A percentile compares a stretch with the other conserved stretches of the same genome.
Conservation (phyloP, 2,797 vertebrate genomes). For the Euthynnus affinis region DNA sequence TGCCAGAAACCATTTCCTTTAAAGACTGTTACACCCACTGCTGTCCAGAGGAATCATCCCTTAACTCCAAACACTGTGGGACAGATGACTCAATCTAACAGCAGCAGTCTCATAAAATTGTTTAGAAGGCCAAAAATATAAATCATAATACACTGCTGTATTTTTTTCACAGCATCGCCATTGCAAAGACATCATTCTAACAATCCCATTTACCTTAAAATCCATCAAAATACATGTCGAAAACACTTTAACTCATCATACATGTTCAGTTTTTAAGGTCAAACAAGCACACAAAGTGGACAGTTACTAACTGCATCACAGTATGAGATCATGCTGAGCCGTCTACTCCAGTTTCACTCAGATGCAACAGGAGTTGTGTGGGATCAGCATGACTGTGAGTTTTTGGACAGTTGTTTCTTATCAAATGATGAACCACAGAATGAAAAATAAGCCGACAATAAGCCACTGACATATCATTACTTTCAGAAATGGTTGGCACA, state of each 20-base stretch:
- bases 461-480: not conserved
- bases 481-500: not conserved
- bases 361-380: conserved; percentile 29
- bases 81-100: conserved; percentile 11
- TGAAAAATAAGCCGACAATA: conserved; percentile 8
- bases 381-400: conserved; percentile 13
- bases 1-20: conserved; percentile 53
- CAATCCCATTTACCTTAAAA: conserved; percentile 1
- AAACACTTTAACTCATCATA: conserved; percentile 13
- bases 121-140: conserved; percentile 17
- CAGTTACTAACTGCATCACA: conserved; percentile 43
- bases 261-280: conserved; percentile 19
- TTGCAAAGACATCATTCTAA: not conserved
- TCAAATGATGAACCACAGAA: conserved; percentile 7
- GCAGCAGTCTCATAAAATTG: not conserved
- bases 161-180: not conserved
- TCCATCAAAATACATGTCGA: conserved; percentile 20
- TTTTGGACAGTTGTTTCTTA: conserved; percentile 22
- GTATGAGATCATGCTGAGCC: conserved; percentile 56
- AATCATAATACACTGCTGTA: not conserved
- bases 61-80: conserved; percentile 19
- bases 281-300: conserved; percentile 20
- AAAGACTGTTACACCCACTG: conserved; percentile 36
- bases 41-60: conserved; percentile 40
- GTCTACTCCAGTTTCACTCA: conserved; percentile 49